Conservation (phyloP, 2,113 vertebrate genomes). For the Halichoerus grypus region DNA sequence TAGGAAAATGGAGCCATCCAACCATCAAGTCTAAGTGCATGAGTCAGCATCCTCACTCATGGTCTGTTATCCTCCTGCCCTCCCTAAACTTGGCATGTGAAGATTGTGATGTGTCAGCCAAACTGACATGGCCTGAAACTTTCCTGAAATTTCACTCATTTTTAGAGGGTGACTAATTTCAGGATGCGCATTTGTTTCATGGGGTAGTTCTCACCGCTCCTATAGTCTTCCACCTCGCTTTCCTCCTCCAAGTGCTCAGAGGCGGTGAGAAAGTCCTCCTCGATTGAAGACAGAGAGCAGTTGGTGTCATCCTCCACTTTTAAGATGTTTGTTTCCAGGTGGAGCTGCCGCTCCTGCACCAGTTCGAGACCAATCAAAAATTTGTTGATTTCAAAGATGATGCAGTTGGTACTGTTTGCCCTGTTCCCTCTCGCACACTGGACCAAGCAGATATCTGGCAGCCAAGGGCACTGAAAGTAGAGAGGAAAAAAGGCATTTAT, state of each 20-base stretch:
- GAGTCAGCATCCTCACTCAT: neutral
- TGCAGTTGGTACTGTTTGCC: constrained; percentile 88
- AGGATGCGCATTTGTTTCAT: neutral
- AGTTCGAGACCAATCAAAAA: constrained; percentile 96
- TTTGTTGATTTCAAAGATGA: constrained; percentile 98
- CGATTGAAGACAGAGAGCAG: constrained; percentile 96
- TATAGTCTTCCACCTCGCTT: constrained; percentile 92
- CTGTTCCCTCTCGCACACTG: constrained; percentile 90
- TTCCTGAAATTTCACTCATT: neutral
- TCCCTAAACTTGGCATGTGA: neutral
- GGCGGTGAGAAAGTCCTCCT: constrained; percentile 97
- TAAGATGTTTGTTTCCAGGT: constrained; percentile 83
- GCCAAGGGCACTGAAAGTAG: constrained; percentile 88
- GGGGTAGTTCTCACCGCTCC: constrained; percentile 88
- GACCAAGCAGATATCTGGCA: constrained; percentile 94
- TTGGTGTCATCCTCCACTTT: constrained; percentile 96
- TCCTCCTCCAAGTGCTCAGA: constrained; percentile 97
- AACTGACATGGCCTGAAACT: neutral
- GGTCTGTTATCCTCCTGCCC: neutral
- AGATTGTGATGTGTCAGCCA: neutral
- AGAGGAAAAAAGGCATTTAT: constrained; percentile 16
- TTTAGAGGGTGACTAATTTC: neutral
- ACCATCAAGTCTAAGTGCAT: neutral
- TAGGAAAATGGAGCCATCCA: neutral
- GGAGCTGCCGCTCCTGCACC: constrained; percentile 92